Base-by-base conservation (phyloP, 2,888 invertebrate genomes). In the Spilarctia lutea region DNA sequence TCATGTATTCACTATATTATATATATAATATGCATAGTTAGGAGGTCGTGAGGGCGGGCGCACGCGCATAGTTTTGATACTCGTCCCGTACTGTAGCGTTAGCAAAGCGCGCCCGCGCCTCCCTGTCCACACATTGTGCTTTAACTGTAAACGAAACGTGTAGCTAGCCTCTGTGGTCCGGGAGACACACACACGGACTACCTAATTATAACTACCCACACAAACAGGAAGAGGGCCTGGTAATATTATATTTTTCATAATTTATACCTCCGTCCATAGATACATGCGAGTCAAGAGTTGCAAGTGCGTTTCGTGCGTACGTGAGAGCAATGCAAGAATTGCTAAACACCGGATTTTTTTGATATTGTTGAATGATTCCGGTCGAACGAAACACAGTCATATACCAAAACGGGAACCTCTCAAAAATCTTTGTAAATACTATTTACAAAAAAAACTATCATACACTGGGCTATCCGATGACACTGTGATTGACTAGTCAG, bases 21-120 rank as follows among this genome's bases (percentile, higher is more conserved):
- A 27, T 85, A 30, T 85, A 81, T 75, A 39, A n/a, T 65, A 30
- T 56, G 63, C 6, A 52, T 56, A 77, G 65, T 65, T 79, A 81
- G 24, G 6, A 18, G 33, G 3, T 1, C 11, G 0, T 63, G 60
- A 63, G 16, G 0, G 52, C 48, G 45, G 52, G 72, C 35, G 75
- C 69, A 11, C 45, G 68, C 78, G 81, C 78, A 80, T 90, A 90
- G 87, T 91, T 91, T 89, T 89, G 90, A 91, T 90, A 92, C 80
- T 60, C 72, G 60, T 74, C 72, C 27, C 85, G 78, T 85, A 82
- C 81, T 85, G 83, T 81, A 83, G 79, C 77, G 79, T 73, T 77
- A 83, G 82, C 72, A 70, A 18, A 67, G 71, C 67, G 71, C 67
- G 76, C 71, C 30, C 70, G 8, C 35, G 8, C 45, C 45, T 20